These are phyloP conservation scores for Allophyes oxyacanthae DNA, from an alignment of 2,888 invertebrate species.

Conservation along the genomic window DNA sequence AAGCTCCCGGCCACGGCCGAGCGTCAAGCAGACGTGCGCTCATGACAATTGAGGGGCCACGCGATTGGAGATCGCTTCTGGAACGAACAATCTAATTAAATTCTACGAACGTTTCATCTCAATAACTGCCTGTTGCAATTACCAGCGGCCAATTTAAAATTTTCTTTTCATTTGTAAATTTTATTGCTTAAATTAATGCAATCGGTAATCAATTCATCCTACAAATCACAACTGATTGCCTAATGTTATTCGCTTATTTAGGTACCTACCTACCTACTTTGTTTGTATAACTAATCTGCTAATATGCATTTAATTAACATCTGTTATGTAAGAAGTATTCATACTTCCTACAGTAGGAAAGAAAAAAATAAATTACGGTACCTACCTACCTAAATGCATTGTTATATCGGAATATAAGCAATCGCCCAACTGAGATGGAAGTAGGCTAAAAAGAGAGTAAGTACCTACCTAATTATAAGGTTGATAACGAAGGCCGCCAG, in stretches of 20 bases:
- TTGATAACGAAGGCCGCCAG: slow-evolving; percentile 85
- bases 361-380: background rate
- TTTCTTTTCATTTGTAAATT: slow-evolving; percentile 48
- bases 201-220: slow-evolving; percentile 29
- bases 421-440: slow-evolving; percentile 53
- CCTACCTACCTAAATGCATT: background rate
- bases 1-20: slow-evolving; percentile 61
- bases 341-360: too few species aligned
- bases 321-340: too few species aligned
- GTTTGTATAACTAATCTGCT: slow-evolving; percentile 6
- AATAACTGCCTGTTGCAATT: slow-evolving; percentile 53
- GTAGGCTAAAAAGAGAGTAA: slow-evolving; percentile 5
- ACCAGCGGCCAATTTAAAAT: slow-evolving; percentile 39
- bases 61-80: slow-evolving; percentile 70
- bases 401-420: slow-evolving; percentile 33
- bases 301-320: background rate
- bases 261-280: slow-evolving; percentile 10
- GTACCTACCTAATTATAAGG: slow-evolving; percentile 78
- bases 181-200: too few species aligned
- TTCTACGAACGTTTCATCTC: slow-evolving; percentile 61
- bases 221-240: slow-evolving; percentile 28
- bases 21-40: slow-evolving; percentile 64
- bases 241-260: slow-evolving; percentile 20
- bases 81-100: slow-evolving; percentile 68
- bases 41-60: slow-evolving; percentile 77